Evolutionary conservation across 2,113 vertebrate species (phyloP), one percentile per base, ranked within the genome.

Genomic region (Strix aluco): DNA sequence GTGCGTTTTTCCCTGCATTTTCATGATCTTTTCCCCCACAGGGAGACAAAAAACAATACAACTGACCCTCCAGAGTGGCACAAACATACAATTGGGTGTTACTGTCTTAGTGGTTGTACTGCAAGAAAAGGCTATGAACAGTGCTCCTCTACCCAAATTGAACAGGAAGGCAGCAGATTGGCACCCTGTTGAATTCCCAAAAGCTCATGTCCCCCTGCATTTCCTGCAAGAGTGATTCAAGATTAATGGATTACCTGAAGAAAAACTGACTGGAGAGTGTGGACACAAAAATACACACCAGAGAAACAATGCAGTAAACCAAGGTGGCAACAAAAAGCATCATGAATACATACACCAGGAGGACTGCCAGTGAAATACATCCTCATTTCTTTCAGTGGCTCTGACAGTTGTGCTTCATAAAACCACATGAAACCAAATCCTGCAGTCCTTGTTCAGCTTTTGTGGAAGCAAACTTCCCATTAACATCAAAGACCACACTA

Each of bases 401-500:
- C 63, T 90, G 59, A 77, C 11, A 86, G 21, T 29, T 83, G 36
- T 34, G 55, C 22, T 86, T 84, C 63, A 32, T 71, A 92, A 95
- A 88, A n/a, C 27, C 11, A 11, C 46, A 11, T 26, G 58, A 93
- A 90, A 69, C 14, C 21, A 86, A 93, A 90, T 46, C 36, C 49
- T 83, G 40, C 71, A 55, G 62, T 83, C 46, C 2, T 30, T 25
- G 19, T 47, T 70, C n/a, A 81, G 92, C 63, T 92, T 91, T 49
- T 84, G 83, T 58, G 34, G 73, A 87, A 93, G 51, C 20, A 78
- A 72, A 71, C n/a, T 81, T 86, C 51, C n/a, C n/a, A 81, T 5
- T 96, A 86, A 86, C 13, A 8, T 97, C 86, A 95, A 92, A 94
- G 49, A 54, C 23, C 46, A 42, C 12, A 2, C 81, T 90, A 86